Conservation (phyloP, 2,113 vertebrate species). For the Blennius ocellaris region DNA sequence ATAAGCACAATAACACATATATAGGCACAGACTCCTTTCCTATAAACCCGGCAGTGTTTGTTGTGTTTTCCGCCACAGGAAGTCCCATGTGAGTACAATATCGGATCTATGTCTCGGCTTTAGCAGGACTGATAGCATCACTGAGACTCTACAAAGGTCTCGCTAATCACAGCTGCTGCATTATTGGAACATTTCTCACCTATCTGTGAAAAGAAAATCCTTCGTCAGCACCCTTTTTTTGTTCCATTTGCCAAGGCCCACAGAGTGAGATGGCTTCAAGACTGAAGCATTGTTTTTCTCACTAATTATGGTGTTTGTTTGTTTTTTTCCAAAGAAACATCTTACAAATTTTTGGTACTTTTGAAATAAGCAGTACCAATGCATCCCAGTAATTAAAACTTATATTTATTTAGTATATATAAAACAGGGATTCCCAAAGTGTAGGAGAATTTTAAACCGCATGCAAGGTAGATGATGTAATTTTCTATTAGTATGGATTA, state of each 20-base stretch:
- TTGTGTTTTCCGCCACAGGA: constrained; percentile 16
- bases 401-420: too few relatives aligned
- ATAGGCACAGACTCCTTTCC: not conserved
- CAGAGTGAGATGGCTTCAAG: constrained; percentile 11
- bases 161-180: constrained; percentile 49
- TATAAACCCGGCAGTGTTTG: constrained; percentile 18
- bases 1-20: not conserved
- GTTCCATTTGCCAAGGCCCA: constrained; percentile 7
- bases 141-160: constrained; percentile 42
- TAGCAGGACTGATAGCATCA: constrained; percentile 53
- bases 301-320: not conserved
- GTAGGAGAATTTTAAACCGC: too few relatives aligned
- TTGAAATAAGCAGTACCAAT: not conserved
- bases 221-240: constrained; percentile 39
- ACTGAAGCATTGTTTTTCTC: not conserved
- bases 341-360: not conserved
- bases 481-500: too few relatives aligned
- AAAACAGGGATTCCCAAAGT: too few relatives aligned
- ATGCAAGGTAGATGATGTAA: too few relatives aligned
- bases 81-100: constrained; percentile 29
- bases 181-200: constrained; percentile 66
- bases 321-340: not conserved
- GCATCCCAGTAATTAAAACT: too few relatives aligned
- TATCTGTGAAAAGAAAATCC: constrained; percentile 41
- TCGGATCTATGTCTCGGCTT: constrained; percentile 34